Base-by-base conservation (phyloP, 2,113 vertebrate genomes). In the Boulengeromyrus knoepffleri region DNA sequence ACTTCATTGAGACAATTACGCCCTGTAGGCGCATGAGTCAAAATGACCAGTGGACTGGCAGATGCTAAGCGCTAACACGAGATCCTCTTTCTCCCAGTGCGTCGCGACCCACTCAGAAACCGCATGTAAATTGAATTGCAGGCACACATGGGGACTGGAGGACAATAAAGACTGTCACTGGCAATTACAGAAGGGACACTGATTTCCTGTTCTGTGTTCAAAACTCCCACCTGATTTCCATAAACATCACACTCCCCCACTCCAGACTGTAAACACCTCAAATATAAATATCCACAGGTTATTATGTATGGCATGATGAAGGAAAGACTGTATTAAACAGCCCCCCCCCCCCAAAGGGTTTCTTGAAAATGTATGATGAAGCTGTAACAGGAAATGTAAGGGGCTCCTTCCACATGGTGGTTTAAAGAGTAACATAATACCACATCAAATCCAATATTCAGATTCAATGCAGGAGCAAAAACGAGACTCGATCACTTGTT, bases 101-200 rank as follows among this genome's bases (percentile, higher is more conserved):
- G 94, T 94, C 91, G 88, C 90, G 89, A 93, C 94, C 93, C 93
- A 94, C 93, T 96, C 92, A 94, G 17, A 96, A 96, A 96, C 94
- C 91, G 95, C 94, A 94, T 95, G 95, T 94, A 96, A 96, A 96
- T 96, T 94, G 93, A 93, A 95, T 95, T 91, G 91, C n/a, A 7
- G 92, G 93, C 93, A 91, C 88, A 91, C 56, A 45, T 91, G 92
- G 91, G 92, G 91, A 92, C 93, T 93, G 92, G 91, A n/a, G 53
- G 53, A 89, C 93, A 95, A 95, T 95, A 96, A 94, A 94, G 94
- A 94, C 93, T 95, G 94, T 95, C 94, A 95, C 92, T 96, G 94
- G 94, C 94, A 94, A 95, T 94, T 95, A 95, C 77, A 92, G 89
- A 92, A 93, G 92, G 56, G 90, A 91, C 89, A 92, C 91, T 91